Percentiles rank a stretch among this genome's conserved stretches.
These are phyloP conservation scores for Paguma larvata DNA, from an alignment of 2,797 vertebrate genomes.

Conservation along the genomic window DNA sequence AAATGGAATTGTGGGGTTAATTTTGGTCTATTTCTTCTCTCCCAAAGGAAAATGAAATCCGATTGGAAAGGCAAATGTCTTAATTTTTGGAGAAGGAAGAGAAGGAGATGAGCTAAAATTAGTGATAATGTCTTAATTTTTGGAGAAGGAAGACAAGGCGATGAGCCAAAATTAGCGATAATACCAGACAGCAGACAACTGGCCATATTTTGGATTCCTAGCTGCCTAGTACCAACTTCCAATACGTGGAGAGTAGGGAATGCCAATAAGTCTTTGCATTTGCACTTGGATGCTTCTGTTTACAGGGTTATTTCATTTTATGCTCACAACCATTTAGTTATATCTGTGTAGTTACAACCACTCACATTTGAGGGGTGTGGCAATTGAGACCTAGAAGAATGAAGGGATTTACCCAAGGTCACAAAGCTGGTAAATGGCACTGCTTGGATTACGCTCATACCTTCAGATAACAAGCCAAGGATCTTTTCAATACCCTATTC, in stretches of 20 bases:
- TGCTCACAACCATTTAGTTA: neutral
- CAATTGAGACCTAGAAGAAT: neutral
- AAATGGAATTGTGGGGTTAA: neutral
- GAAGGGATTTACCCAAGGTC: neutral
- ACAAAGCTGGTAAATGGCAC: neutral
- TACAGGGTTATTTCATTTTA: neutral
- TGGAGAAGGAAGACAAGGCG: neutral
- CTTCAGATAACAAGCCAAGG: neutral
- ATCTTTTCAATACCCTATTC: neutral
- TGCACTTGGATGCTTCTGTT: neutral
- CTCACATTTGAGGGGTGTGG: conserved; percentile 1
- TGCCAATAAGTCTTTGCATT: neutral
- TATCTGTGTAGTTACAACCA: neutral
- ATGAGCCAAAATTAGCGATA: neutral
- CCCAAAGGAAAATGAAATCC: neutral
- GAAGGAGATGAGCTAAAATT: neutral
- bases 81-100: neutral
- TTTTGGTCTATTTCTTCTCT: neutral
- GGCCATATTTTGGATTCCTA: neutral
- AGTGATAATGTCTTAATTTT: neutral
- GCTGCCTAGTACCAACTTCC: neutral
- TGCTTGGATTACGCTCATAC: neutral
- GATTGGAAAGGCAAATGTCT: neutral
- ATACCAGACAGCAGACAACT: neutral
- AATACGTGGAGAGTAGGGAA: neutral